Conservation (phyloP, 1,140 invertebrate genomes). For the Platyscapa corneri region DNA sequence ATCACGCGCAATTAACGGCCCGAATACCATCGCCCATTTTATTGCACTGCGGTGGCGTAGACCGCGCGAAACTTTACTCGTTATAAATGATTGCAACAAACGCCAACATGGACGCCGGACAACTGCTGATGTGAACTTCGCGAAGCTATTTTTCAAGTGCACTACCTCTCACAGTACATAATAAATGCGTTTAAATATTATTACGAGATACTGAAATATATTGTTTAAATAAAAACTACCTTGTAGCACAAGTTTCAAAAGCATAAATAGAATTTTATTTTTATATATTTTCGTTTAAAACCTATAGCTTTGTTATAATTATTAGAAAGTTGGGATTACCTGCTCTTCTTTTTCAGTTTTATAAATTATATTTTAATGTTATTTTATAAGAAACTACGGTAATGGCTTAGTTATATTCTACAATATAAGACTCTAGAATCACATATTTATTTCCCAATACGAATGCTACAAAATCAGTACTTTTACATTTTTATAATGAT, state of each 20-base stretch:
- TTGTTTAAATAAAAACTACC: not conserved
- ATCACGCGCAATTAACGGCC: constrained; percentile 49
- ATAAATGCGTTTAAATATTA: not conserved
- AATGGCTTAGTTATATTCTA: too few species aligned
- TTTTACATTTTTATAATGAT: too few species aligned
- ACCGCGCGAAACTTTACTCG: constrained; percentile 47
- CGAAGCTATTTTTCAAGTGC: constrained; percentile 46
- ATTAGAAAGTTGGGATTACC: too few species aligned
- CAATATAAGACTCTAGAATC: too few species aligned
- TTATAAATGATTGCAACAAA: constrained; percentile 52
- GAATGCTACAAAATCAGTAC: too few species aligned
- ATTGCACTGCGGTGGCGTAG: not conserved
- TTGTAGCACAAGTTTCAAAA: not conserved
- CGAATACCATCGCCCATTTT: constrained; percentile 32
- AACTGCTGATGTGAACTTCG: constrained; percentile 17
- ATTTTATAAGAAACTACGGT: too few species aligned
- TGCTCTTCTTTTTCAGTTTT: too few species aligned
- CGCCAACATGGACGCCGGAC: not conserved
- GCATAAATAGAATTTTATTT: too few species aligned
- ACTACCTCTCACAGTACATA: not conserved
- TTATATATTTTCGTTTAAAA: too few species aligned
- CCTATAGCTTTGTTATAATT: too few species aligned
- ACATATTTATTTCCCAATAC: too few species aligned
- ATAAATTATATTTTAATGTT: too few species aligned
- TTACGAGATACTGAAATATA: not conserved